A percentile compares a stretch with the other conserved stretches of the same genome.
These are phyloP conservation scores for Podocnemis expansa DNA, from an alignment of 2,113 vertebrate species.

Conservation along the genomic window DNA sequence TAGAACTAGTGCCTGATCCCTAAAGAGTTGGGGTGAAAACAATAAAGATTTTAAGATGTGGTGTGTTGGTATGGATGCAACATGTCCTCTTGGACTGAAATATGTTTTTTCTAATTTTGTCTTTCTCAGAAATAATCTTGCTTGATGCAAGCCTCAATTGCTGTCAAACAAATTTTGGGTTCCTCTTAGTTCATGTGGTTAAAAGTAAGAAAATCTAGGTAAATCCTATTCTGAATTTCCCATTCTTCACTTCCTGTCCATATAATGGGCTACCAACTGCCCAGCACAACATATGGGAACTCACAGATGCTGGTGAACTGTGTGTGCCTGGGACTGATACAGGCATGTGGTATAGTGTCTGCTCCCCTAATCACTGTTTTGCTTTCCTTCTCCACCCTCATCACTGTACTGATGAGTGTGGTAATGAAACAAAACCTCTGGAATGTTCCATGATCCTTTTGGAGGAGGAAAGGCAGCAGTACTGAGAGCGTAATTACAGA, in stretches of 20 bases:
- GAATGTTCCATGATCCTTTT: background rate
- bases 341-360: background rate
- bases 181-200: background rate
- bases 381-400: background rate
- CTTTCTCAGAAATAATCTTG: background rate
- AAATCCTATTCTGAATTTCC: background rate
- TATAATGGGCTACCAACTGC: background rate
- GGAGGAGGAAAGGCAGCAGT: background rate
- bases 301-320: background rate
- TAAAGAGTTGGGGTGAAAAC: background rate
- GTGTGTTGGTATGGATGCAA: background rate
- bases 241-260: background rate
- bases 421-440: background rate
- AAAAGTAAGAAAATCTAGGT: background rate
- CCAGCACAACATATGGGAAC: background rate
- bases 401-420: accelerated
- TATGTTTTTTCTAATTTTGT: slow-evolving; percentile 10
- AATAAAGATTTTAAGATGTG: accelerated
- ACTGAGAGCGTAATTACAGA: background rate
- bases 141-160: background rate
- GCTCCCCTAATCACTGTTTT: background rate
- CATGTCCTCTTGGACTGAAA: background rate
- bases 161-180: background rate
- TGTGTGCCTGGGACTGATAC: background rate
- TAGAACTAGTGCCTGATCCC: background rate